phyloP scores from a whole-genome alignment of 2,113 vertebrate species.

The Serilophus lunatus region DNA sequence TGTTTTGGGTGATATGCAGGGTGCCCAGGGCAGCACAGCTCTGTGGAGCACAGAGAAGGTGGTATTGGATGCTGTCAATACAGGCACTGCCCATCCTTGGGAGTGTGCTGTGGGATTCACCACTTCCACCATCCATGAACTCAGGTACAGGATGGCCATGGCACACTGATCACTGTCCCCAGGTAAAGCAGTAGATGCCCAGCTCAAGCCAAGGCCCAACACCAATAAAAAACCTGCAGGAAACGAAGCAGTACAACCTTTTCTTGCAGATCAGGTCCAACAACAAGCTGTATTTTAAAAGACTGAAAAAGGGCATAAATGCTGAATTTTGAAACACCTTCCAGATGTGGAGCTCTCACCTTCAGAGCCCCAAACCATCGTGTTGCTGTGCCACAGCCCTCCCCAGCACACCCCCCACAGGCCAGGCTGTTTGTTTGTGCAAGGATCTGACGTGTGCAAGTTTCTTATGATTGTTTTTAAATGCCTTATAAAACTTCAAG shows the following conservation, averaged over 20 bases:
- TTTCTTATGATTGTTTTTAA: neutral
- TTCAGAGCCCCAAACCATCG: neutral
- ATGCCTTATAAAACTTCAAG: neutral
- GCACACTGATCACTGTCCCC: neutral
- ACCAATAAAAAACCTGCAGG: neutral
- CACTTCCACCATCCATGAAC: neutral
- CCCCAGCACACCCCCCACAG: neutral
- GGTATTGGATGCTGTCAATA: neutral
- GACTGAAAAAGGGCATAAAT: neutral
- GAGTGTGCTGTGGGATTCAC: neutral
- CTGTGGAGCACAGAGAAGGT: neutral
- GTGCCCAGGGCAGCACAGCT: neutral
- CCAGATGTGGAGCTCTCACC: neutral
- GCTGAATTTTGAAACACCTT: neutral
- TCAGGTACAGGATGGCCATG: neutral
- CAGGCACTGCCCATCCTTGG: fast-evolving
- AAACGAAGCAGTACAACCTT: neutral
- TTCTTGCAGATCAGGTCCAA: neutral
- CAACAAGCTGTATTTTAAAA: neutral
- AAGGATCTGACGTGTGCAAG: neutral
- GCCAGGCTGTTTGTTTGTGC: neutral
- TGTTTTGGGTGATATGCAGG: neutral
- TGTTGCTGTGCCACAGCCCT: neutral
- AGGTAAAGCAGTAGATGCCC: neutral
- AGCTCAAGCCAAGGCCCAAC: neutral